phyloP scores from a whole-genome alignment of 2,888 invertebrate species.

The Minunthozetes semirufus region DNA sequence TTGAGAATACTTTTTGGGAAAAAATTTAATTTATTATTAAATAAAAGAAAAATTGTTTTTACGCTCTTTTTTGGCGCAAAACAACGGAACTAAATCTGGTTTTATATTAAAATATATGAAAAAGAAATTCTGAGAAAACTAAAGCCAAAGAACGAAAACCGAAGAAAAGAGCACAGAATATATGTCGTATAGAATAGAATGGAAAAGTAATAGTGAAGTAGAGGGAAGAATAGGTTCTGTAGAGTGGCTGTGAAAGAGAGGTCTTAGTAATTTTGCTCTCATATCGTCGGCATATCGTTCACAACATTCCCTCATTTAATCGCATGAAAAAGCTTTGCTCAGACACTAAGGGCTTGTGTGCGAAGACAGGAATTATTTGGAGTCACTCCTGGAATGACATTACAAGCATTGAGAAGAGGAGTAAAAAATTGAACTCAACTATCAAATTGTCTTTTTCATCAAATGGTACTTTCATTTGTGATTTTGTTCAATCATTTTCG shows the following conservation, averaged over 20 bases:
- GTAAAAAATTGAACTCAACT: not conserved
- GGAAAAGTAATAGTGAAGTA: not conserved
- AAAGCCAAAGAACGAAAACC: not conserved
- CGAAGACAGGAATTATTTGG: conserved; percentile 23
- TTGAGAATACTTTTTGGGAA: not conserved
- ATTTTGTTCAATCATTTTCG: not conserved
- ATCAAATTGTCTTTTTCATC: not conserved
- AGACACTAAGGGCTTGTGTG: not conserved
- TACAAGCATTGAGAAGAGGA: not conserved
- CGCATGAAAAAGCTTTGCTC: conserved; percentile 23
- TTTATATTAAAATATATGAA: not conserved
- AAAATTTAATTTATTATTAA: conserved; percentile 21
- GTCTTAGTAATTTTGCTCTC: not conserved
- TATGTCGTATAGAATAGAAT: not conserved
- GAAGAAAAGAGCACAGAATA: not conserved
- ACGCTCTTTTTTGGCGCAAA: not conserved
- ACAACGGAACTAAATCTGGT: not conserved
- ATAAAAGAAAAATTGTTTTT: conserved; percentile 11
- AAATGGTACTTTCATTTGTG: not conserved
- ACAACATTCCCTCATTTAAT: conserved; percentile 25
- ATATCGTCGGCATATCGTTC: conserved; percentile 12
- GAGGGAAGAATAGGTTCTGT: not conserved
- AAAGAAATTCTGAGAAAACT: not conserved
- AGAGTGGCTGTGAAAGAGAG: not conserved
- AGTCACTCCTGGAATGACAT: conserved; percentile 8